phyloP scores from a whole-genome alignment of 2,888 invertebrate genomes.

The Erebia ligea region DNA sequence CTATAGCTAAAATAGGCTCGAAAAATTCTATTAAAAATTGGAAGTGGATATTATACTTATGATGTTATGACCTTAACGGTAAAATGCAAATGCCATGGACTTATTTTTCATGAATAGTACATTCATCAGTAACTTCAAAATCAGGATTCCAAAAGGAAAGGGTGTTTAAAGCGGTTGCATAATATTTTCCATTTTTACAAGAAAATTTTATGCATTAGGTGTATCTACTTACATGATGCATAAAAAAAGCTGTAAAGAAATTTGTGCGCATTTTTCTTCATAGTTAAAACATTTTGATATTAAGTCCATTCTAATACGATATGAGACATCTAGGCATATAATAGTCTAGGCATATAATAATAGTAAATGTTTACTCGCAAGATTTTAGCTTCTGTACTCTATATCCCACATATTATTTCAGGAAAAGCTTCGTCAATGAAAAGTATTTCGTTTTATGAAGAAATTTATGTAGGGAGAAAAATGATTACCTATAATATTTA shows the following conservation, averaged over 20 bases:
- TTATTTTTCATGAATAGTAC: too few relatives aligned
- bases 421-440: not conserved
- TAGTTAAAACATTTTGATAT: not conserved
- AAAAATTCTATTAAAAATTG: too few relatives aligned
- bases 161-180: too few relatives aligned
- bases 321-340: not conserved
- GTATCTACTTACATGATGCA: not conserved
- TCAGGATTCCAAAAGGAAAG: too few relatives aligned
- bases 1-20: too few relatives aligned
- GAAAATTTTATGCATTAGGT: too few relatives aligned
- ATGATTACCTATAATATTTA: not conserved
- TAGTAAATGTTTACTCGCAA: not conserved
- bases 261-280: not conserved
- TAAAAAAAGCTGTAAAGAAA: not conserved
- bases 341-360: not conserved
- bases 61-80: too few relatives aligned
- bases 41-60: too few relatives aligned
- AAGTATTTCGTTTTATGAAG: not conserved
- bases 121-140: too few relatives aligned
- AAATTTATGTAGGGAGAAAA: not conserved
- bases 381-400: not conserved
- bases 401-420: not conserved
- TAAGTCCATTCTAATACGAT: not conserved
- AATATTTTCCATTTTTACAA: too few relatives aligned
- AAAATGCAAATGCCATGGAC: too few relatives aligned